Evolutionary conservation across 2,113 vertebrate species (phyloP), one percentile per base, ranked within the genome.

Genomic region (Euleptes europaea): DNA sequence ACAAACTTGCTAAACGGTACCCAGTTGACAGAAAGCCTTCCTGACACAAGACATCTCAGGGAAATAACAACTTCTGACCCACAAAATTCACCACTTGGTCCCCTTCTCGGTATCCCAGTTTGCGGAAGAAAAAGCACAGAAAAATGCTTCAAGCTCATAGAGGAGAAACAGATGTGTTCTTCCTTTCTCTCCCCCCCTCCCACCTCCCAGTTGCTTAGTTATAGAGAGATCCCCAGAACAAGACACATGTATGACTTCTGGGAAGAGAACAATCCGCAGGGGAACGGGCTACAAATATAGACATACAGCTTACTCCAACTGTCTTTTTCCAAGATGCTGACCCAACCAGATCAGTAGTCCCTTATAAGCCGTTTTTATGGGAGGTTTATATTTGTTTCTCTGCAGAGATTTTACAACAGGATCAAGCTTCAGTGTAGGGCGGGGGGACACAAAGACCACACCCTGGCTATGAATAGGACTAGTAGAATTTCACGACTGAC

Each of bases 11-110:
- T 94, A 90, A 91, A 90, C 0, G 9, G 89, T 84, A 85, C 84
- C 70, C 85, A 88, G 86, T 73, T 94, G 94, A 92, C 93, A 93
- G 90, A 92, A 93, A 93, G 82, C 86, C 85, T 93, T 93, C 94
- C 90, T 93, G 93, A 92, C 93, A 89, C 83, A 33, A 47, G 7
- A 19, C 28, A 54, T 78, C 63, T 35, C 92, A 81, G 81, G 88
- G 88, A 92, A 84, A 90, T 88, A 92, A 90, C 87, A 90, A 86
- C 7, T 1, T 83, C 87, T 93, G 92, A 93, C 88, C 90, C 90
- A 88, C 83, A 89, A 77, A 91, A 86, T 89, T 91, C 82, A 14
- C 35, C 57, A 23, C 1, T 13, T 31, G 44, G 14, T 38, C 44
- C 11, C 21, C 33, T 28, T 57, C 65, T 70, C 8, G 4, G 31